Evolutionary conservation across 2,888 invertebrate genomes (phyloP).

Genomic region (Dusona sp.): DNA sequence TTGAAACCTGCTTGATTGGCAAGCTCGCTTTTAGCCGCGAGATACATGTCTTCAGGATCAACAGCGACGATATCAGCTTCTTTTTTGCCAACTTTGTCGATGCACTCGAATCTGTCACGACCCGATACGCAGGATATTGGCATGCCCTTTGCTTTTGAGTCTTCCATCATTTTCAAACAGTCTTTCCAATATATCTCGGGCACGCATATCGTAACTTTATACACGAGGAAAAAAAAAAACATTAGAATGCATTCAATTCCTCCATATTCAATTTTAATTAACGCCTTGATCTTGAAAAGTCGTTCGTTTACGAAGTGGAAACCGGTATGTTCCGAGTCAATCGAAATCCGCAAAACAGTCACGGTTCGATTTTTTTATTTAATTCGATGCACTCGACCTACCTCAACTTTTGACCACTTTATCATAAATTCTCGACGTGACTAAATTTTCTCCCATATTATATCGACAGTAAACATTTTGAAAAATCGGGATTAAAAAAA

Average conservation of each 20-base stretch:
- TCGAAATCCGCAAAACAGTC: conserved; percentile 11
- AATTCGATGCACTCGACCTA: not conserved
- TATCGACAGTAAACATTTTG: not conserved
- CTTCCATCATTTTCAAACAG: conserved; percentile 89
- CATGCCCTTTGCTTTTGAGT: conserved; percentile 87
- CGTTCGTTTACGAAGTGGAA: not conserved
- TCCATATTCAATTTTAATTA: not conserved
- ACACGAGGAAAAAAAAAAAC: not conserved
- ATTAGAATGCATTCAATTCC: not conserved
- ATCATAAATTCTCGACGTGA: not conserved
- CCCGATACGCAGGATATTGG: conserved; percentile 89
- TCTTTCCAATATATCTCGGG: conserved; percentile 88
- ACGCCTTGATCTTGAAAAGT: conserved; percentile 26
- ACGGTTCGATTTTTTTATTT: not conserved
- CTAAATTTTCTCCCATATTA: not conserved
- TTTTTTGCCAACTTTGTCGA: conserved; percentile 90
- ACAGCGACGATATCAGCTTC: conserved; percentile 93
- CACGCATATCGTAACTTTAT: conserved; percentile 91
- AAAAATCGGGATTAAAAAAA: no score
- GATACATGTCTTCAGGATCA: conserved; percentile 95
- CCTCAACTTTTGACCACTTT: not conserved
- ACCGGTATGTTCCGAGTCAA: not conserved
- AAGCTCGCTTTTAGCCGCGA: conserved; percentile 87
- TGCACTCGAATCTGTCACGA: conserved; percentile 92
- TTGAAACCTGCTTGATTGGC: conserved; percentile 77